Evolutionary conservation across 1,140 invertebrate species (phyloP).

Genomic region (Trichonephila inaurata): DNA sequence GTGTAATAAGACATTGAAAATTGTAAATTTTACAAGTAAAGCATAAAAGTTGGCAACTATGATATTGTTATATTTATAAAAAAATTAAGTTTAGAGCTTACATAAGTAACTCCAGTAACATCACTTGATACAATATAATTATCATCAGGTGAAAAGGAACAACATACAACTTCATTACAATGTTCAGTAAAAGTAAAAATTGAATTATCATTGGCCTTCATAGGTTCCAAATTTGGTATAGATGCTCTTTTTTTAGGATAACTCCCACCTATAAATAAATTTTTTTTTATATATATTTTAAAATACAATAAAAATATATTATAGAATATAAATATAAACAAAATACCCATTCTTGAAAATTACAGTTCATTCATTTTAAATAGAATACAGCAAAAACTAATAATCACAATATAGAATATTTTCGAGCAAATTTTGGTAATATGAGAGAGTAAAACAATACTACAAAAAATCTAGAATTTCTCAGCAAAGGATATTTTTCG

Average conservation of each 20-base stretch:
- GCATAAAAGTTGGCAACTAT: neutral
- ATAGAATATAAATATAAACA: no score
- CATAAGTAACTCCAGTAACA: neutral
- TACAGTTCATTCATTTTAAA: no score
- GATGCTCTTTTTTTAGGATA: neutral
- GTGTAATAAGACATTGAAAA: no score
- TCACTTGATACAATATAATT: slow-evolving; percentile 53
- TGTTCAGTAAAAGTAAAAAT: slow-evolving; percentile 27
- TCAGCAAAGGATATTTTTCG: no score
- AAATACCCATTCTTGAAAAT: no score
- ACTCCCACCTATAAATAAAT: slow-evolving; percentile 14
- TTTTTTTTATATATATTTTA: no score
- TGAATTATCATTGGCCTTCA: neutral
- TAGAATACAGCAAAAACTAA: no score
- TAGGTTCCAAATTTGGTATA: neutral
- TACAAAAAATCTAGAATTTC: no score
- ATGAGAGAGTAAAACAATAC: no score
- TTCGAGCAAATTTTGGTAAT: no score
- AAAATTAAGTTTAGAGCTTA: neutral
- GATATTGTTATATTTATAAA: neutral
- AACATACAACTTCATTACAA: slow-evolving; percentile 25
- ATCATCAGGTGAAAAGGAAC: slow-evolving; percentile 48
- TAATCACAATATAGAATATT: no score
- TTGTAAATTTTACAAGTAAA: no score
- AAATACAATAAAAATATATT: neutral